phyloP scores from a whole-genome alignment of 2,888 invertebrate genomes.

The Polydrusus cervinus region DNA sequence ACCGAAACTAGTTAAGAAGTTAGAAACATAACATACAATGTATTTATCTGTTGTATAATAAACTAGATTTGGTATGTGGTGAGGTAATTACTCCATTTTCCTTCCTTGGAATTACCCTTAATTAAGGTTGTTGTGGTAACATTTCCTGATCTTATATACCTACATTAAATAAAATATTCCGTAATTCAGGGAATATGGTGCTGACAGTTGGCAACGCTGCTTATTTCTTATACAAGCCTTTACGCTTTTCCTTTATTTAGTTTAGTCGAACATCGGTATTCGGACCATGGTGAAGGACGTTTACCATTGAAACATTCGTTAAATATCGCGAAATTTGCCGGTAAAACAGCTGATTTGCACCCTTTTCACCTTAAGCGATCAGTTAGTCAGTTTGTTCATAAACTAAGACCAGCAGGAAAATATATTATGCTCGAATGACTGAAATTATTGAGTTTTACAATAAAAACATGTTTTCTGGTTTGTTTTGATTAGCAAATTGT shows the following conservation, averaged over 20 bases:
- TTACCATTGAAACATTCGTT: conserved; percentile 24
- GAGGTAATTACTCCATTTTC: too few relatives aligned
- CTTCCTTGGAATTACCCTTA: too few relatives aligned
- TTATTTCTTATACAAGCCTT: conserved; percentile 41
- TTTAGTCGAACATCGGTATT: conserved; percentile 43
- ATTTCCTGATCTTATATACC: too few relatives aligned
- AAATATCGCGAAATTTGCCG: conserved; percentile 42
- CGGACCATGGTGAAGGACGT: neutral
- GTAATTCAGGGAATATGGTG: neutral
- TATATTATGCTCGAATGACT: neutral
- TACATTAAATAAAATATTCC: neutral
- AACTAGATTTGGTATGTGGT: too few relatives aligned
- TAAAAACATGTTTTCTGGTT: conserved; percentile 13
- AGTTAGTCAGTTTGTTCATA: neutral
- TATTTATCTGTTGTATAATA: too few relatives aligned
- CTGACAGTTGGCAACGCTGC: conserved; percentile 29
- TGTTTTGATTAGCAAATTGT: neutral
- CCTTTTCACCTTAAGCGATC: neutral
- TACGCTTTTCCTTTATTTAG: conserved; percentile 44
- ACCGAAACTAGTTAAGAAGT: too few relatives aligned
- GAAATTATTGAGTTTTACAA: neutral
- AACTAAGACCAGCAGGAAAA: neutral
- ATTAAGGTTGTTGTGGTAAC: too few relatives aligned
- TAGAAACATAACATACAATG: too few relatives aligned
- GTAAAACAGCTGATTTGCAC: conserved; percentile 47